Evolutionary conservation across 2,888 invertebrate genomes (phyloP).

Genomic region (Drosophila macrospina): DNA sequence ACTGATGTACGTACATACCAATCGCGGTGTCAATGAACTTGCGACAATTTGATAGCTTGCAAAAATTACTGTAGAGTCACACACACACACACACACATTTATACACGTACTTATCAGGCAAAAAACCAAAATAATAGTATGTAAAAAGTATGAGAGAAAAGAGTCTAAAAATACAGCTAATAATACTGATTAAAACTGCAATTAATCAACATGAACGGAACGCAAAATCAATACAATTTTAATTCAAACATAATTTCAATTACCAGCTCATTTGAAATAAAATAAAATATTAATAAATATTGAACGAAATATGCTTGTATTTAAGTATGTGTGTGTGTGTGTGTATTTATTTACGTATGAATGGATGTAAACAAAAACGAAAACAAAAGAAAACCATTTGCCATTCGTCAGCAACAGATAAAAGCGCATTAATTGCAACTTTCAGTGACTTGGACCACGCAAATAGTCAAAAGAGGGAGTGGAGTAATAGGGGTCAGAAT

Average conservation of each 20-base stretch:
- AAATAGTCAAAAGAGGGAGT: conserved; percentile 2
- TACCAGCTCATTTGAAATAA: background rate
- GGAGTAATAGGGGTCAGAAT: background rate
- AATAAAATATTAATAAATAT: background rate
- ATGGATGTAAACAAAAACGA: conserved; percentile 68
- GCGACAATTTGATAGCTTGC: conserved; percentile 52
- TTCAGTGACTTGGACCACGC: conserved; percentile 28
- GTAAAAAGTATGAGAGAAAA: background rate
- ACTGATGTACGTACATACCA: conserved; percentile 3
- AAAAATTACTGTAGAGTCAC: conserved; percentile 22
- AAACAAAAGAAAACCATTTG: conserved; percentile 48
- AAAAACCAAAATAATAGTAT: conserved; percentile 7
- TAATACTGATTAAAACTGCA: conserved; percentile 2
- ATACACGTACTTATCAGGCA: conserved; percentile 39
- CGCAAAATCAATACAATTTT: background rate
- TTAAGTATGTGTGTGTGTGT: conserved; percentile 34
- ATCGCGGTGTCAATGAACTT: conserved; percentile 59
- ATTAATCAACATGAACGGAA: background rate
- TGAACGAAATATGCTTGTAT: background rate
- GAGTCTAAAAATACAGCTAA: background rate
- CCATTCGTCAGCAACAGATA: conserved; percentile 50
- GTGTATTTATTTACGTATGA: conserved; percentile 60
- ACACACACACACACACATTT: conserved; percentile 1
- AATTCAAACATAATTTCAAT: background rate
- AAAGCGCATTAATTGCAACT: conserved; percentile 68